Conservation (phyloP, 2,888 invertebrate species). For the Cancer borealis region DNA sequence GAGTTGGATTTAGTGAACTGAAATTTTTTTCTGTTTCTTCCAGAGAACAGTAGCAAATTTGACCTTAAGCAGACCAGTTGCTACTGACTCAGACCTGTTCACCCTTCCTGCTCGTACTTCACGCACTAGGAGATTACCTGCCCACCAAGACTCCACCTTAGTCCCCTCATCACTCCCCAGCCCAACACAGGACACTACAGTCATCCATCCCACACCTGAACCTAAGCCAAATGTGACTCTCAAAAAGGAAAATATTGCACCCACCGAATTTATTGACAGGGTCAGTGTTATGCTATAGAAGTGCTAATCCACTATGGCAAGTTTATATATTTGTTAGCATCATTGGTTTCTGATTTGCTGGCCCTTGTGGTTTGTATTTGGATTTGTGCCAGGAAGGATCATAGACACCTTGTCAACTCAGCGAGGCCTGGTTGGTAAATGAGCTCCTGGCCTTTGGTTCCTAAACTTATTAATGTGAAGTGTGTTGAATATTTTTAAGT, state of each 20-base stretch:
- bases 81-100: neutral
- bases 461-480: neutral
- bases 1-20: neutral
- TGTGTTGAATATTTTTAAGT: no score
- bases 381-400: neutral
- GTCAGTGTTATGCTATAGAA: neutral
- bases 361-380: neutral
- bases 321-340: neutral
- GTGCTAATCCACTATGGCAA: neutral
- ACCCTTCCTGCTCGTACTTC: neutral
- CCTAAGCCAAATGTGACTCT: neutral
- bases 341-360: neutral
- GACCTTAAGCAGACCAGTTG: neutral
- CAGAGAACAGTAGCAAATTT: slow-evolving; percentile 11
- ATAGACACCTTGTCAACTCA: neutral
- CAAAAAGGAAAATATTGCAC: neutral
- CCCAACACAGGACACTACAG: neutral
- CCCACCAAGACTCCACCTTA: neutral
- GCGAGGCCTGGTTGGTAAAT: neutral
- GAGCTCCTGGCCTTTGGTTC: neutral
- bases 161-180: neutral
- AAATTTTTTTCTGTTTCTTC: neutral
- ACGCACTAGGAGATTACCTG: neutral
- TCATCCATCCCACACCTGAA: neutral
- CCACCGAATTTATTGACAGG: slow-evolving; percentile 26